Evolutionary conservation across 2,113 vertebrate species (phyloP).

Genomic region (Pterocles gutturalis): DNA sequence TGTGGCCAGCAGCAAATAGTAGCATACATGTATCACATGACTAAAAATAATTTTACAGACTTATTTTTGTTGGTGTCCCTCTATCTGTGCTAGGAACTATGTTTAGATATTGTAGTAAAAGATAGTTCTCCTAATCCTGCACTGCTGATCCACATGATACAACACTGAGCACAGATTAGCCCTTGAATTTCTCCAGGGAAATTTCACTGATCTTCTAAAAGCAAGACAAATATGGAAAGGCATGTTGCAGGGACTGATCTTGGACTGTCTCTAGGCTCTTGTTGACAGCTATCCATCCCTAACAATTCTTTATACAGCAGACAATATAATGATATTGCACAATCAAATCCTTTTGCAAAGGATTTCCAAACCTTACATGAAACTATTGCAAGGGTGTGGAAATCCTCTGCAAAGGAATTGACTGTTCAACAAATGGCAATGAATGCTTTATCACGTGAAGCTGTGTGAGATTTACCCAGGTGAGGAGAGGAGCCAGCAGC

Average conservation of each 20-base stretch:
- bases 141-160: neutral
- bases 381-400: neutral
- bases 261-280: neutral
- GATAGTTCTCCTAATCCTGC: neutral
- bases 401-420: neutral
- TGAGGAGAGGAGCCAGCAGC: neutral
- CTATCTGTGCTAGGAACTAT: neutral
- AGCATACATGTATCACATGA: neutral
- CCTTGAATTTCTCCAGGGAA: neutral
- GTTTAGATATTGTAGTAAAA: constrained; percentile 1
- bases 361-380: neutral
- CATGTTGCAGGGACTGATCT: neutral
- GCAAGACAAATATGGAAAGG: neutral
- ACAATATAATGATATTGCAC: neutral
- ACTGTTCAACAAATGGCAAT: neutral
- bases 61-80: neutral
- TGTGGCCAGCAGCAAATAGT: neutral
- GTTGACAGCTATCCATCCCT: neutral
- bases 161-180: neutral
- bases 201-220: neutral
- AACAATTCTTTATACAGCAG: neutral
- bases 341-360: neutral
- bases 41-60: constrained; percentile 33
- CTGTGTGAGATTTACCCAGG: accelerated
- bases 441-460: neutral